Base-by-base conservation (phyloP, 2,113 vertebrate genomes). In the Sylvietta virens region DNA sequence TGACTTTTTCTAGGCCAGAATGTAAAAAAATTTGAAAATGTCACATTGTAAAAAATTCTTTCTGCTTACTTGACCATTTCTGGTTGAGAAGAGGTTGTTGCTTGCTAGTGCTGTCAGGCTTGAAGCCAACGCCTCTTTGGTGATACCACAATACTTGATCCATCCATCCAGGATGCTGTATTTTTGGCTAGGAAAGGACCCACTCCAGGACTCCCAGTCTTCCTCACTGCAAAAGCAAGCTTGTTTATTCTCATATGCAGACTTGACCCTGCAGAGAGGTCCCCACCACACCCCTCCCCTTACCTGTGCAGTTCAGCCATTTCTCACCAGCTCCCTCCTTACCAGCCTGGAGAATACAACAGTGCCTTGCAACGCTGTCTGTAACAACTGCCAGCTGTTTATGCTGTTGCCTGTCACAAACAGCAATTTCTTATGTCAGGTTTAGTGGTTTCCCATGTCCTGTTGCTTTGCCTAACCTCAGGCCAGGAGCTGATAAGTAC, bases 191-290 rank as follows among this genome's bases (percentile, higher is more conserved):
- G 47, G 24, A 42, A 66, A 30, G 57, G 42, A 30, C 16, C 24
- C 24, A 22, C 10, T 10, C 7, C 0, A 0, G 2, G 3, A 27
- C 7, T 86, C 30, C 27, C 56, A 35, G 28, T 30, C n/a, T 7
- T 76, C 8, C 45, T 69, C 40, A 18, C 13, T 54, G 39, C 54
- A 40, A 31, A 58, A 64, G 15, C 64, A 60, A 35, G 7, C 27
- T 40, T 67, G 15, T 15, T 12, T 72, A 11, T 73, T 77, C 58
- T 40, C 28, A 6, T 4, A 5, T 7, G 28, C 44, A 39, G 20
- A 13, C 27, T 57, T 39, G n/a, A 26, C 28, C 44, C 31, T 62
- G 15, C 57, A 16, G 39, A 70, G 56, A 35, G 33, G 4, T 56
- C 45, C 16, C 27, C 31, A 30, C 5, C 2, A 1, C 13, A 50